These are phyloP conservation scores for Pristionchus mayeri DNA, from an alignment of 2,888 invertebrate genomes.

Conservation along the genomic window DNA sequence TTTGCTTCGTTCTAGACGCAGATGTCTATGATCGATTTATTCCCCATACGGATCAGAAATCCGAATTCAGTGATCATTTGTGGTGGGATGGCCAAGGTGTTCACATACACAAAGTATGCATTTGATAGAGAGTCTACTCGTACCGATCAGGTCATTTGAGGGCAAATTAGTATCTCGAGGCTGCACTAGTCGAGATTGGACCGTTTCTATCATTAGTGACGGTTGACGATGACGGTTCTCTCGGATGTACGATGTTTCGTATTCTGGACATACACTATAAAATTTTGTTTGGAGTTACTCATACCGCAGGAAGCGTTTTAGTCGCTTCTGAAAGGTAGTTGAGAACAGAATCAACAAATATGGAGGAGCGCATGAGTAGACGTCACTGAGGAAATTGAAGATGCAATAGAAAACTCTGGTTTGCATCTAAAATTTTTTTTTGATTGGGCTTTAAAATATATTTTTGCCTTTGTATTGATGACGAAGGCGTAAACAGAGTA, in stretches of 20 bases:
- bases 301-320: background rate
- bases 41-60: background rate
- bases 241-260: background rate
- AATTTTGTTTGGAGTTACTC: too few species aligned
- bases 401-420: constrained; percentile 36
- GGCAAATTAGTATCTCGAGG: background rate
- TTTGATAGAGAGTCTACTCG: too few species aligned
- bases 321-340: constrained; percentile 9
- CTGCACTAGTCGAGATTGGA: background rate
- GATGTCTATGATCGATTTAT: background rate
- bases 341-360: constrained; percentile 44
- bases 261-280: background rate
- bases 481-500: constrained; percentile 32
- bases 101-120: too few species aligned
- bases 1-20: background rate
- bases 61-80: background rate
- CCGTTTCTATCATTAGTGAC: background rate
- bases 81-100: too few species aligned
- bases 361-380: background rate
- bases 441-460: background rate
- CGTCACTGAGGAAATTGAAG: background rate
- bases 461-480: constrained; percentile 6
- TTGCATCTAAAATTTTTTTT: background rate
- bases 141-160: too few species aligned
- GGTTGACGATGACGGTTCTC: background rate